These are phyloP conservation scores for Drosophila carrolli DNA, from an alignment of 1,140 invertebrate species.

Conservation along the genomic window DNA sequence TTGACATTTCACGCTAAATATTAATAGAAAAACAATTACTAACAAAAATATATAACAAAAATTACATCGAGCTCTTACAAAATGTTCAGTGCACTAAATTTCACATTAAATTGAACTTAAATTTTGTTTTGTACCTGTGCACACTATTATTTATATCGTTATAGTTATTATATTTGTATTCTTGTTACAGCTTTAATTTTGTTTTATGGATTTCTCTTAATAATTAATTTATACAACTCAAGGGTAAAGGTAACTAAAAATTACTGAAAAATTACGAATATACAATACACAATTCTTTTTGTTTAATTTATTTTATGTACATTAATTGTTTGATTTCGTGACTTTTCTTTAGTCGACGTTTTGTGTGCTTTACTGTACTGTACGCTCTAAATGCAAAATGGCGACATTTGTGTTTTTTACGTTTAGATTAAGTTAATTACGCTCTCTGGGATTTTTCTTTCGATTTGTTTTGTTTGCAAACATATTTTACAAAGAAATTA, in stretches of 20 bases:
- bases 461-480: conserved; percentile 50
- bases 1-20: conserved; percentile 71
- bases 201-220: conserved; percentile 42
- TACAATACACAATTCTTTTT: conserved; percentile 47
- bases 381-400: conserved; percentile 83
- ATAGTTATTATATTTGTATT: conserved; percentile 47
- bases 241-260: conserved; percentile 38
- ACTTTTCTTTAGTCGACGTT: conserved; percentile 15
- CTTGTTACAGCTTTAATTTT: conserved; percentile 45
- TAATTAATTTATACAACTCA: conserved; percentile 73
- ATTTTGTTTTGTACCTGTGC: conserved; percentile 72
- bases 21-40: conserved; percentile 81
- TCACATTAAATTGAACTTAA: conserved; percentile 58
- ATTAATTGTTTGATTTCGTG: conserved; percentile 34
- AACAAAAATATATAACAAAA: conserved; percentile 83
- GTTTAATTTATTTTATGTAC: conserved; percentile 41
- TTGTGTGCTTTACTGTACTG: conserved; percentile 44
- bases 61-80: conserved; percentile 62
- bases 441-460: conserved; percentile 45
- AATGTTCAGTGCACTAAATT: conserved; percentile 46
- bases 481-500: conserved; percentile 80
- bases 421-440: conserved; percentile 56
- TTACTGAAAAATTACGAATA: conserved; percentile 41
- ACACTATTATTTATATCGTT: conserved; percentile 43
- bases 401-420: conserved; percentile 74